Conservation (phyloP, 2,113 vertebrate genomes). For the Scopus umbretta region DNA sequence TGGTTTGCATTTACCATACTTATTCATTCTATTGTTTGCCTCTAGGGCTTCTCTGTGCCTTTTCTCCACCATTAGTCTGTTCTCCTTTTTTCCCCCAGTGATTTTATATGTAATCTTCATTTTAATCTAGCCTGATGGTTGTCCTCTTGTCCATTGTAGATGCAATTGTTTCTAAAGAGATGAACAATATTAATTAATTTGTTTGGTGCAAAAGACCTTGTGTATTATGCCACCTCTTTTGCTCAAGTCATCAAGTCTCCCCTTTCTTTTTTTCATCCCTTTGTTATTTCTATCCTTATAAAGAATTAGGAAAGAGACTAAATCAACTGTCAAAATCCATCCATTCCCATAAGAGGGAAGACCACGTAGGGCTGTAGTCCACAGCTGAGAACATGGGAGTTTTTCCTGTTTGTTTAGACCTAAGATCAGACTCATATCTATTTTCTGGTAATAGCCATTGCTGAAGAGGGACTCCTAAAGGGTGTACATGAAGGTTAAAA, state of each 20-base stretch:
- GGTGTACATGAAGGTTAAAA: conserved; percentile 10
- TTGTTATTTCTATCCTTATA: neutral
- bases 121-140: conserved; percentile 25
- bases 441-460: neutral
- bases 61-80: conserved; percentile 47
- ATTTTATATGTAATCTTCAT: conserved; percentile 40
- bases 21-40: conserved; percentile 41
- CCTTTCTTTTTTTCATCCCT: neutral
- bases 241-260: neutral
- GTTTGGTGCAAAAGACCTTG: neutral
- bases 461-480: neutral
- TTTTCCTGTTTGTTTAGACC: neutral
- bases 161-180: neutral
- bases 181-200: neutral
- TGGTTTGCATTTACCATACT: conserved; percentile 19
- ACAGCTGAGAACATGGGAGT: neutral
- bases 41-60: conserved; percentile 39
- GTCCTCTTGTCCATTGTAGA: neutral
- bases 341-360: neutral
- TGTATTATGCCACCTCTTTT: neutral
- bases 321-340: neutral
- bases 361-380: fast-evolving
- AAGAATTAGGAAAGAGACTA: neutral
- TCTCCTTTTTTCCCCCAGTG: neutral
- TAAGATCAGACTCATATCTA: neutral